These are phyloP conservation scores for Dromas ardeola DNA, from an alignment of 2,113 vertebrate genomes.

Conservation along the genomic window DNA sequence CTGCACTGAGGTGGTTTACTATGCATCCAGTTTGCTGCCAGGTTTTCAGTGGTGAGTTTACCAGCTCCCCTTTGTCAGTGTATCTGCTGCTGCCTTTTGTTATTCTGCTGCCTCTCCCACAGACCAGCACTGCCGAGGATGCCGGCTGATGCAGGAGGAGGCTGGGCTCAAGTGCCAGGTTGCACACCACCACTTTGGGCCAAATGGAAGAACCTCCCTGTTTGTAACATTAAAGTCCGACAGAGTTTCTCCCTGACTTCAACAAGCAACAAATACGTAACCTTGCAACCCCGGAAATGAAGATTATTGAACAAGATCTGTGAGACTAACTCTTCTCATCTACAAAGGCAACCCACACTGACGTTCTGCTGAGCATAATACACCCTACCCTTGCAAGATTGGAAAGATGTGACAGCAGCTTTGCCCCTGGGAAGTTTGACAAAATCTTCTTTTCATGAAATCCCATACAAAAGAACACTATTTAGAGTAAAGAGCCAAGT, in stretches of 20 bases:
- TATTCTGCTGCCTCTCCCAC: not conserved
- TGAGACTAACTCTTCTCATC: not conserved
- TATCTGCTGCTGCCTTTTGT: not conserved
- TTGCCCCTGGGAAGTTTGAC: not conserved
- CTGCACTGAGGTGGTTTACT: conserved; percentile 5
- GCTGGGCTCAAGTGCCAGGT: not conserved
- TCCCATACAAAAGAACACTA: not conserved
- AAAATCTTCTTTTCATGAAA: not conserved
- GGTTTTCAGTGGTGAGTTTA: not conserved
- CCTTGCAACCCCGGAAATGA: not conserved
- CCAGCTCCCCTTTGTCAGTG: not conserved
- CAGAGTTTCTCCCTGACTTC: not conserved
- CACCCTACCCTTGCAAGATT: not conserved
- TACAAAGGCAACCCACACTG: not conserved
- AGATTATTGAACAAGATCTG: not conserved
- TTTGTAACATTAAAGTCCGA: not conserved
- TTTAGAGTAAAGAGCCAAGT: not conserved
- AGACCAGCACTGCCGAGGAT: not conserved
- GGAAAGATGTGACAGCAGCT: not conserved
- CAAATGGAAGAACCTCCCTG: not conserved
- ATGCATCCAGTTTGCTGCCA: not conserved
- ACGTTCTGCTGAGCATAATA: not conserved
- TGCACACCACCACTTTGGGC: not conserved
- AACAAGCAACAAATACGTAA: not conserved
- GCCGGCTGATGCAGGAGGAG: not conserved